Percentiles rank a stretch among this genome's conserved stretches.
phyloP scores from a whole-genome alignment of 1,140 invertebrate genomes.

The Subanguina moxae region DNA sequence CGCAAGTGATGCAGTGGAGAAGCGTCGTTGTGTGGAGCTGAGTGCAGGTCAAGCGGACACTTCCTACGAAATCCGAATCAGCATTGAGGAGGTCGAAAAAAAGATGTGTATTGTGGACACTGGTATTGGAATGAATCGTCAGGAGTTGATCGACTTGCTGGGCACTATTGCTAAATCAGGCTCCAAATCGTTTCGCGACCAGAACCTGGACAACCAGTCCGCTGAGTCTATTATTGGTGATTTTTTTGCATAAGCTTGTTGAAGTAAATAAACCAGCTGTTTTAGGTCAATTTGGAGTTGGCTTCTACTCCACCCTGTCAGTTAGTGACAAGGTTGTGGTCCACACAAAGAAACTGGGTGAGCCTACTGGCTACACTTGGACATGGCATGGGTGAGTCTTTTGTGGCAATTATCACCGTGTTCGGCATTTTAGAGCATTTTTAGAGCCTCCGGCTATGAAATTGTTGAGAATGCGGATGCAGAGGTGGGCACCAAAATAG shows the following conservation, averaged over 20 bases:
- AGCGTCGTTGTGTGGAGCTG: constrained; percentile 70
- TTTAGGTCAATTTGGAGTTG: constrained; percentile 89
- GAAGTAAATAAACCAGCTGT: not conserved
- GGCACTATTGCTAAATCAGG: constrained; percentile 92
- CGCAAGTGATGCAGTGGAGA: constrained; percentile 91
- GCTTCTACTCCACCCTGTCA: constrained; percentile 95
- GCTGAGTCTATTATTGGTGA: constrained; percentile 71
- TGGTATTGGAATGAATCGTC: constrained; percentile 81
- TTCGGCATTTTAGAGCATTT: too few relatives aligned
- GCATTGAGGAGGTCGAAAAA: constrained; percentile 67
- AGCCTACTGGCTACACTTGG: constrained; percentile 74
- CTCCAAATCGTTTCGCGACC: constrained; percentile 71
- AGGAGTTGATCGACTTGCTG: constrained; percentile 82
- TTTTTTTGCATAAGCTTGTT: constrained; percentile 1
- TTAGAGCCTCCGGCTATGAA: constrained; percentile 74
- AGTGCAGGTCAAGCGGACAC: constrained; percentile 60
- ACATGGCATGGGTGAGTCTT: constrained; percentile 70
- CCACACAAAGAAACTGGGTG: constrained; percentile 68
- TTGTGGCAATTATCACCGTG: too few relatives aligned
- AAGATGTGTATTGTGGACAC: constrained; percentile 46
- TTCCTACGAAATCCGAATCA: constrained; percentile 78
- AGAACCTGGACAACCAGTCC: constrained; percentile 37
- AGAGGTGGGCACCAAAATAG: constrained; percentile 83
- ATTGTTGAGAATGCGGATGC: constrained; percentile 78
- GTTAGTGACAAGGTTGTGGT: constrained; percentile 84